Evolutionary conservation across 2,888 invertebrate species (phyloP).

Genomic region (Clunio marinus): DNA sequence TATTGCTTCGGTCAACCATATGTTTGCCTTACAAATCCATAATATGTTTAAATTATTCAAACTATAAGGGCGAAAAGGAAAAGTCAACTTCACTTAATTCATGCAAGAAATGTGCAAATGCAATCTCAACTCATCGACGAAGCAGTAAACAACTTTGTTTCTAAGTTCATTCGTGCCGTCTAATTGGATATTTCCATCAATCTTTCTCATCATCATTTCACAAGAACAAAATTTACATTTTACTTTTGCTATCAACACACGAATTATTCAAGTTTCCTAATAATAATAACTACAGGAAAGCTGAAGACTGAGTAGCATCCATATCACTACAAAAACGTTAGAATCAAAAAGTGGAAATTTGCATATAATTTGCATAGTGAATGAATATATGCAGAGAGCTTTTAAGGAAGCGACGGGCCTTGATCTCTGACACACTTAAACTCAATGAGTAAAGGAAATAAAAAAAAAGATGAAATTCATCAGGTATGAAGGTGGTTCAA

Average conservation of each 20-base stretch:
- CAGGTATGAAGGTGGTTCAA: neutral
- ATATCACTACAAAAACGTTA: neutral
- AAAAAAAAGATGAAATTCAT: neutral
- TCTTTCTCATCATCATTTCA: neutral
- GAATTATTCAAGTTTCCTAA: neutral
- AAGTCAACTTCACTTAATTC: constrained; percentile 12
- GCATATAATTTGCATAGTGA: constrained; percentile 10
- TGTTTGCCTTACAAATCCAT: constrained; percentile 32
- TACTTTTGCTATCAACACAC: constrained; percentile 1
- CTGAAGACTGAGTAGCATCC: constrained; percentile 13
- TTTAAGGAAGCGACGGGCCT: neutral
- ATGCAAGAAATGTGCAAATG: too few species aligned
- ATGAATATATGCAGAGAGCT: neutral
- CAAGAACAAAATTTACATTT: constrained; percentile 12
- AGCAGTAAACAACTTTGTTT: constrained; percentile 2
- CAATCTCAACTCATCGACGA: neutral
- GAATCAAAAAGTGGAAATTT: neutral
- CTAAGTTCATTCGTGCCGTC: neutral
- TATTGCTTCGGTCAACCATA: constrained; percentile 33
- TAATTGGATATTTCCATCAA: constrained; percentile 3
- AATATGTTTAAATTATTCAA: neutral
- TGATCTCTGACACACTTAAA: constrained; percentile 11
- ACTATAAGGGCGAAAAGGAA: neutral
- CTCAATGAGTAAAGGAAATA: neutral
- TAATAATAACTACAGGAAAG: constrained; percentile 7